Evolutionary conservation across 2,113 vertebrate genomes (phyloP), one percentile per base, ranked within the genome.

Genomic region (Apistogramma diplotaenia): DNA sequence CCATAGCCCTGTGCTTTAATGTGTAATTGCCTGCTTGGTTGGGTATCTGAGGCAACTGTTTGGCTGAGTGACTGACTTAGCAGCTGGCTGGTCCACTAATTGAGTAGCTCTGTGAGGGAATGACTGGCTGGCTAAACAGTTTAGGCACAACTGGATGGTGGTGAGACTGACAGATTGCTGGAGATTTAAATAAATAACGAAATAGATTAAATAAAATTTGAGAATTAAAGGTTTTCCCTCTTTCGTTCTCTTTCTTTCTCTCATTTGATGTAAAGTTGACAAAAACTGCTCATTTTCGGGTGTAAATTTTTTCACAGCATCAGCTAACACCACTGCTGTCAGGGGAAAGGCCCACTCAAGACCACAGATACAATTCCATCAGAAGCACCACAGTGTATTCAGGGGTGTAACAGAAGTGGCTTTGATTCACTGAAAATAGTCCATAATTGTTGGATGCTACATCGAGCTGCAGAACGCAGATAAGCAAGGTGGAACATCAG

Each of bases 31-130:
- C 67, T 82, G 74, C 57, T 54, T 85, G 88, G 72, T 87, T 82
- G 85, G 85, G 74, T 83, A 35, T 79, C 81, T 78, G 70, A 86
- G 81, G 78, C 43, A 27, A 65, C 78, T 75, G 80, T 85, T 75
- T 85, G 80, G 70, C 84, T 89, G 82, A 90, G 74, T 81, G 80
- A 89, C 77, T 81, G 76, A 77, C 43, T 79, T 31, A 80, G 79
- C 87, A 83, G 88, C 78, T 86, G 88, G 87, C 84, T 89, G 81
- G 53, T 85, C 84, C 37, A 29, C 84, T 90, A 92, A 92, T 90
- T 86, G 74, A 76, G 83, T 83, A 62, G 87, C 84, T 90, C 75
- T 53, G 77, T 82, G 80, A 80, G 13, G 74, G 81, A 89, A 71
- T 53, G 87, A 91, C 80, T 85, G 65, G 25, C 77, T 81, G 81